Base-by-base conservation (phyloP, 2,888 invertebrate species). In the Allygus modestus region DNA sequence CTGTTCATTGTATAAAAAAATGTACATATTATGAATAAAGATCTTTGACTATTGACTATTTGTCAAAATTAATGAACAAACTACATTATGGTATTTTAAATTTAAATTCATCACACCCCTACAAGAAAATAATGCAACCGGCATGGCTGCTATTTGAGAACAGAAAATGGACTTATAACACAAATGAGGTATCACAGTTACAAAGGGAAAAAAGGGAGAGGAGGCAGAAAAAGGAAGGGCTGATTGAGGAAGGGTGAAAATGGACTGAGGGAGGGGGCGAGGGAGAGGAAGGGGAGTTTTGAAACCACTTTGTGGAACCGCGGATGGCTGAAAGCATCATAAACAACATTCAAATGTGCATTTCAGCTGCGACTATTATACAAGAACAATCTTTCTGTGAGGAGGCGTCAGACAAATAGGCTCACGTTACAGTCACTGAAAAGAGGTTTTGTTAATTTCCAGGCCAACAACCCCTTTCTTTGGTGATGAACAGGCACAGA, bases 201-300 rank as follows among this genome's bases (percentile, higher is more conserved):
- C 65, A 65, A 65, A 65, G 28, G 31, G 28, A 28, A 58, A 58
- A 58, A 31, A 73, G 51, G 69, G 73, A 73, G 54, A n/a, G 12
- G 83, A 41, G 77, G 37, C 41, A 46, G 71, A 41, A 69, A 71
- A 58, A 54, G 79, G 84, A 77, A 54, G 83, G 26, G 46, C 75
- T 73, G 81, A 61, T 75, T 69, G 81, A 61, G 54, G 84, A 85
- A 84, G 82, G 82, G 82, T 23, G 54, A 54, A 54, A 54, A 54
- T n/a, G 54, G 23, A 46, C 15, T 11, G 46, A 1, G 12, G 83
- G 71, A 81, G 26, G 81, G 43, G 65, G 37, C 58, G 7, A 69
- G 26, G 51, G 71, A n/a, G 82, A 23, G 33, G 41, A 58, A 46
- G 79, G 58, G 28, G 83, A 65, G 65, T 71, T 58, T 77, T 77